These are phyloP conservation scores for Iguana delicatissima DNA, from an alignment of 2,797 vertebrate species.

Conservation along the genomic window DNA sequence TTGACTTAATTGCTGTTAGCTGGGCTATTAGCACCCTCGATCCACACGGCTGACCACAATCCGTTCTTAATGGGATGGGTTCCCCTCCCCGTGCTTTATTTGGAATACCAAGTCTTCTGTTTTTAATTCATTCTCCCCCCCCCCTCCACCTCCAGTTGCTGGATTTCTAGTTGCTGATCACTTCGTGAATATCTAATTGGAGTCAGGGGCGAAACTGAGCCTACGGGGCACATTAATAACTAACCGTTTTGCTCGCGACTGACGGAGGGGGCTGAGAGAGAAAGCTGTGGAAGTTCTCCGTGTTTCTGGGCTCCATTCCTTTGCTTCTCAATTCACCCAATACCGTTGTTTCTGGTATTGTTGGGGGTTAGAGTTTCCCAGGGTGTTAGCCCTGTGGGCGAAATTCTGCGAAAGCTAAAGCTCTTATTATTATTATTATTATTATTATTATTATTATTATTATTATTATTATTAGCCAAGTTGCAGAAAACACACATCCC, in stretches of 20 bases:
- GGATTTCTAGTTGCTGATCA: slow-evolving; percentile 87
- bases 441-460: no score
- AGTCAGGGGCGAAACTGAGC: slow-evolving; percentile 82
- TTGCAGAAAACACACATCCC: no score
- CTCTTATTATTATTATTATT: no score
- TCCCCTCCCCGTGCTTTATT: slow-evolving; percentile 74
- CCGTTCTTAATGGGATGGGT: slow-evolving; percentile 76
- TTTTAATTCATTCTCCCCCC: slow-evolving; percentile 76
- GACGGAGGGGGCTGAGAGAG: background rate
- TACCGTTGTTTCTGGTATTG: no score
- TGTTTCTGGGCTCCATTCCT: no score
- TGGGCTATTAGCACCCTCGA: slow-evolving; percentile 86
- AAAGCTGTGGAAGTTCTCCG: no score
- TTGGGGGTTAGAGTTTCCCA: no score
- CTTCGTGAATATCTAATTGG: slow-evolving; percentile 87
- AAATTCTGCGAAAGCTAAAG: no score
- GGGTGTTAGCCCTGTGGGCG: no score
- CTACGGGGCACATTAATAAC: slow-evolving; percentile 79
- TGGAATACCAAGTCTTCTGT: slow-evolving; percentile 79
- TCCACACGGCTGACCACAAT: slow-evolving; percentile 84
- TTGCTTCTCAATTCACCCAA: no score
- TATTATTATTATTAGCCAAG: no score
- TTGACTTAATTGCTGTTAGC: slow-evolving; percentile 87
- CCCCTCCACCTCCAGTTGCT: slow-evolving; percentile 73
- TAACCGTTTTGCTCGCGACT: slow-evolving; percentile 61